A percentile compares a stretch with the other conserved stretches of the same genome.
Conservation (phyloP, 2,797 vertebrate genomes). For the Emydoidea blandingii region DNA sequence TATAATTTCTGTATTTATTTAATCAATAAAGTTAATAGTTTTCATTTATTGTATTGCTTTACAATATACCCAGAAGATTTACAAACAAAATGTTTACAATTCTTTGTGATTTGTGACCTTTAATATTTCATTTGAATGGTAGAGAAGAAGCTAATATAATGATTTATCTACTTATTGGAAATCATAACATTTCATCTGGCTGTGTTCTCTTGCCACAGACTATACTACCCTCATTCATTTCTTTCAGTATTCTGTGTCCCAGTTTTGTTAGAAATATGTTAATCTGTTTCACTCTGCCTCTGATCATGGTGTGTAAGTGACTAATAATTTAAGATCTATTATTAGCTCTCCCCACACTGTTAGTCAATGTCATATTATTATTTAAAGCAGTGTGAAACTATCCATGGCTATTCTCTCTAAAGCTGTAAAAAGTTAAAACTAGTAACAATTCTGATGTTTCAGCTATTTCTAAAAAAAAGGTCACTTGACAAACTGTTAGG, state of each 20-base stretch:
- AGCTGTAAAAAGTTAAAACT: slow-evolving; percentile 60
- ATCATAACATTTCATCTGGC: neutral
- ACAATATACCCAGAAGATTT: neutral
- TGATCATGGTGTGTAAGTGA: slow-evolving; percentile 64
- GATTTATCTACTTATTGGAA: slow-evolving; percentile 31
- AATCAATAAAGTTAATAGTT: slow-evolving; percentile 5
- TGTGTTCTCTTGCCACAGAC: neutral
- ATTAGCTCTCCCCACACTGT: slow-evolving; percentile 66
- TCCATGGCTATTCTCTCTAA: slow-evolving; percentile 54
- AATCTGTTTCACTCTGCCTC: slow-evolving; percentile 49
- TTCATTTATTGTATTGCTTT: slow-evolving; percentile 7
- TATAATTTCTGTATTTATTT: slow-evolving; percentile 1
- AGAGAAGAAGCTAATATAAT: neutral
- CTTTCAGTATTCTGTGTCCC: slow-evolving; percentile 43
- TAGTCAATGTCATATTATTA: slow-evolving; percentile 72
- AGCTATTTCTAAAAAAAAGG: slow-evolving; percentile 28
- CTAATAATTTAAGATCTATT: slow-evolving; percentile 74
- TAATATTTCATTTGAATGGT: neutral
- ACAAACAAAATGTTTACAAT: neutral
- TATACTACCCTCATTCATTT: neutral
- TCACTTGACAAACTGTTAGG: slow-evolving; percentile 1
- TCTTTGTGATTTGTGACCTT: slow-evolving; percentile 34
- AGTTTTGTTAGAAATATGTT: slow-evolving; percentile 47
- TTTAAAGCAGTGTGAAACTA: slow-evolving; percentile 68
- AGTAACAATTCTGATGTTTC: slow-evolving; percentile 36